Conservation (phyloP, 2,113 vertebrate species). For the Syngnathus scovelli region DNA sequence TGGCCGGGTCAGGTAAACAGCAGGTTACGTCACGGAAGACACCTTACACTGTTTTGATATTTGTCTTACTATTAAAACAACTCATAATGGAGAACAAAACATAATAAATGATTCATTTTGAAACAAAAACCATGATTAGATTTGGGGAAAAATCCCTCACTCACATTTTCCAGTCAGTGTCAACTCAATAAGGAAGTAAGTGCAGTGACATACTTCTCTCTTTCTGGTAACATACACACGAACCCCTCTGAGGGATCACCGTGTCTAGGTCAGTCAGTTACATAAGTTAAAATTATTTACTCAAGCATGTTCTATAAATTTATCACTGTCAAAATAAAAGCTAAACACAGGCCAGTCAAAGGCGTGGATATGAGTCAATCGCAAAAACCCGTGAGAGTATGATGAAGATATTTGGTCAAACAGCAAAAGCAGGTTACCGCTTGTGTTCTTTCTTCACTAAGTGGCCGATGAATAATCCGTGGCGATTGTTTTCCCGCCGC, state of each 20-base stretch:
- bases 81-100: too few relatives aligned
- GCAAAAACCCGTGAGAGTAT: slow-evolving; percentile 4
- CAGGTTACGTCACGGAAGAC: too few relatives aligned
- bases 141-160: neutral
- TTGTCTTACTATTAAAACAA: too few relatives aligned
- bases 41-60: too few relatives aligned
- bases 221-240: neutral
- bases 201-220: neutral
- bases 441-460: neutral
- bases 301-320: too few relatives aligned
- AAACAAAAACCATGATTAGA: too few relatives aligned
- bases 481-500: neutral
- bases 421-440: slow-evolving; percentile 9
- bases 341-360: slow-evolving; percentile 14
- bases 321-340: neutral
- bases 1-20: too few relatives aligned
- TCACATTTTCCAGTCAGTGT: slow-evolving; percentile 1
- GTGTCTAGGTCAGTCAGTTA: slow-evolving; percentile 14
- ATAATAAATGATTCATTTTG: too few relatives aligned
- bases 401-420: slow-evolving; percentile 9
- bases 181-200: neutral
- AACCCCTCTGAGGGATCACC: neutral
- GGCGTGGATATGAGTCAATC: slow-evolving; percentile 4
- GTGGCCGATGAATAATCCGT: slow-evolving; percentile 7
- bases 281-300: neutral